These are phyloP conservation scores for Ophion ellenae DNA, from an alignment of 2,888 invertebrate species.

Conservation along the genomic window DNA sequence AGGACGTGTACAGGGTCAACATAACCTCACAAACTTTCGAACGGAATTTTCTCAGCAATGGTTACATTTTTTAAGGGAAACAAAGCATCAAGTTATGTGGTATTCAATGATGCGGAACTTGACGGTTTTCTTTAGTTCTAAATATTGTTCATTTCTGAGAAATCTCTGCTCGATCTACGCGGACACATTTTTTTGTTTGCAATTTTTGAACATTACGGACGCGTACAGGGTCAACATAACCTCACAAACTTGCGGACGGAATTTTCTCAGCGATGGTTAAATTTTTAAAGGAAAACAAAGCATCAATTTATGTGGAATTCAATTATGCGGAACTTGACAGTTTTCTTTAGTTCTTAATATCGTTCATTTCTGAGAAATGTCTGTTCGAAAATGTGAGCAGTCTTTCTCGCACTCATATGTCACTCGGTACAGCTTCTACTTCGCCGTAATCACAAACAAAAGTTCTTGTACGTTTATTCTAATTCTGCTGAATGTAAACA, in stretches of 20 bases:
- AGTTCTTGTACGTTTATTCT: neutral
- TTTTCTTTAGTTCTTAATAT: neutral
- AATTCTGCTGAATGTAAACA: conserved; percentile 1
- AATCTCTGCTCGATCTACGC: no score
- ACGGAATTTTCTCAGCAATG: neutral
- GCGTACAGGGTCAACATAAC: neutral
- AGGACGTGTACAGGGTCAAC: neutral
- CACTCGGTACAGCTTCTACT: neutral
- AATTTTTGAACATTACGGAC: neutral
- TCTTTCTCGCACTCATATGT: neutral
- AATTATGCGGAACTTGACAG: neutral
- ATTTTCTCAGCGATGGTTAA: neutral
- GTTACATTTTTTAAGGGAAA: neutral
- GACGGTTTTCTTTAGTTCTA: neutral
- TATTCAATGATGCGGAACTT: neutral
- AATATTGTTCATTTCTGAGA: neutral
- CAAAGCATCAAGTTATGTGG: neutral
- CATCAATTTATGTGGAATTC: neutral
- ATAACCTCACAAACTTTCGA: neutral
- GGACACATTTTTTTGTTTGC: no score
- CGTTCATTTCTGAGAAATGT: neutral
- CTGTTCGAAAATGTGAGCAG: neutral
- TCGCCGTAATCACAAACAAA: neutral
- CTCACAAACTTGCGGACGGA: neutral
- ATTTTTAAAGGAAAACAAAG: neutral